Conservation (phyloP, 2,888 invertebrate species). For the Idaea straminata region DNA sequence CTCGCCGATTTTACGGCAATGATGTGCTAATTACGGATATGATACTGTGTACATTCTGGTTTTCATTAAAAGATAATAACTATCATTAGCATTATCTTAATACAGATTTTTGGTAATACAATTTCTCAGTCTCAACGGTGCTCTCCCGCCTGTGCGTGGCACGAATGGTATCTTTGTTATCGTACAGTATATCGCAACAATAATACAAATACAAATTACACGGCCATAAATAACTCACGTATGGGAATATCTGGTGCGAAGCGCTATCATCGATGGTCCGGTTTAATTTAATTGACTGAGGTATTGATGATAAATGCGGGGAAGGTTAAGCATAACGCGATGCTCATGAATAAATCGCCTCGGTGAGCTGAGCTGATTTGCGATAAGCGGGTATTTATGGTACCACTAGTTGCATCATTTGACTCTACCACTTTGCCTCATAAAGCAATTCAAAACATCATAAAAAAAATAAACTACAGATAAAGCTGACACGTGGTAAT, state of each 20-base stretch:
- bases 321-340: slow-evolving; percentile 69
- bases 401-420: slow-evolving; percentile 64
- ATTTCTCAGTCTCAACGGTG: neutral
- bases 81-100: neutral
- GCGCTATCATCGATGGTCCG: slow-evolving; percentile 69
- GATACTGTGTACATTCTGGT: slow-evolving; percentile 11
- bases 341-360: slow-evolving; percentile 74
- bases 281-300: slow-evolving; percentile 78
- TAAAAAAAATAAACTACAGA: neutral
- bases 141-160: slow-evolving; percentile 7
- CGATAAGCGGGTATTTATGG: slow-evolving; percentile 78
- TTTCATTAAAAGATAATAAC: neutral
- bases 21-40: slow-evolving; percentile 19
- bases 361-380: slow-evolving; percentile 75
- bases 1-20: slow-evolving; percentile 21
- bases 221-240: slow-evolving; percentile 61
- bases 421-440: slow-evolving; percentile 36
- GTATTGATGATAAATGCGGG: slow-evolving; percentile 74
- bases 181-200: slow-evolving; percentile 28
- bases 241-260: slow-evolving; percentile 63
- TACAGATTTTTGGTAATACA: neutral
- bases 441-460: neutral
- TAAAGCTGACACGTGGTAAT: neutral
- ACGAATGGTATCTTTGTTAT: slow-evolving; percentile 27
- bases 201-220: slow-evolving; percentile 33